Evolutionary conservation across 2,797 vertebrate species (phyloP).

Genomic region (Hoplostethus mediterraneus): DNA sequence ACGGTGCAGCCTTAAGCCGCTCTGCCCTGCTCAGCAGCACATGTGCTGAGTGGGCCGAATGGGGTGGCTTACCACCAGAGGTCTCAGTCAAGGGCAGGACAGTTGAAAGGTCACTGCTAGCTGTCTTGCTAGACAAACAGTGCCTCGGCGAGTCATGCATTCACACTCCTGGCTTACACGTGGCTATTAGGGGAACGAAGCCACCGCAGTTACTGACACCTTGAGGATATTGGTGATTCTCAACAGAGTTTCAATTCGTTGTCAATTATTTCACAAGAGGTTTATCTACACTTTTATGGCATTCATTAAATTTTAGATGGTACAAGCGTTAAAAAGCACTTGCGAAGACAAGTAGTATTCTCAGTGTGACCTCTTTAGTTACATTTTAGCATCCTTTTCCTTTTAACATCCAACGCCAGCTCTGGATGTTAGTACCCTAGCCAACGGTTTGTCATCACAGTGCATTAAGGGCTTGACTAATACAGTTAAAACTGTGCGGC

Average conservation of each 20-base stretch:
- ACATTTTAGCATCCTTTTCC: slow-evolving; percentile 15
- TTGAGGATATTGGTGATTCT: slow-evolving; percentile 10
- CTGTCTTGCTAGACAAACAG: slow-evolving; percentile 74
- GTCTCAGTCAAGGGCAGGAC: slow-evolving; percentile 85
- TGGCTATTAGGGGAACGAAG: slow-evolving; percentile 36
- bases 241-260: slow-evolving; percentile 29
- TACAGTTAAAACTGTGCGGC: background rate
- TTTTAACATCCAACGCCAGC: slow-evolving; percentile 30
- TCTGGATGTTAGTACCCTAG: slow-evolving; percentile 35
- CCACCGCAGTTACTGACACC: slow-evolving; percentile 1
- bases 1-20: slow-evolving; percentile 78
- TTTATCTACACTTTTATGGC: background rate
- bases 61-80: slow-evolving; percentile 83
- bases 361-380: slow-evolving; percentile 41
- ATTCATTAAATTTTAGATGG: background rate
- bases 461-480: slow-evolving; percentile 55
- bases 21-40: slow-evolving; percentile 81
- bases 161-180: slow-evolving; percentile 62
- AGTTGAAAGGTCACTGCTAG: slow-evolving; percentile 82
- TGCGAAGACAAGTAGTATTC: background rate
- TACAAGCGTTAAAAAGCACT: background rate
- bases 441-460: slow-evolving; percentile 47
- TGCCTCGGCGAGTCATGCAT: slow-evolving; percentile 57
- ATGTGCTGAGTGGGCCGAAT: slow-evolving; percentile 85
- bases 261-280: background rate